Evolutionary conservation across 2,113 vertebrate species (phyloP).

Genomic region (Macrotis lagotis): DNA sequence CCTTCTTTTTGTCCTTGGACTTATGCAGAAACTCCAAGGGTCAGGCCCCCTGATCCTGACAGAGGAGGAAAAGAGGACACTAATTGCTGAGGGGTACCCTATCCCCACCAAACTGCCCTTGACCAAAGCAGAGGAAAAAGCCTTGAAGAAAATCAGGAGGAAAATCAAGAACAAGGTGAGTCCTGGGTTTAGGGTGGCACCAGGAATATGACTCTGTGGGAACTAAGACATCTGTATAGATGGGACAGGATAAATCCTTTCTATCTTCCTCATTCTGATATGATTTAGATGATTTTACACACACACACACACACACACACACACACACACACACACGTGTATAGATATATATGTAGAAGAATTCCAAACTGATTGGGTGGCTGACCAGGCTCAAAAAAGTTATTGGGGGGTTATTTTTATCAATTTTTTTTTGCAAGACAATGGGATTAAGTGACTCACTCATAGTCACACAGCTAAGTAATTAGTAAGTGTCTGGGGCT

Average conservation of each 20-base stretch:
- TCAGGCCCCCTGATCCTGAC: constrained; percentile 95
- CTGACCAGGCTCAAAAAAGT: not conserved
- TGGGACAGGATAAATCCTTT: not conserved
- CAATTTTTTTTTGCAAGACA: too few relatives aligned
- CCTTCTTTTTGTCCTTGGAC: constrained; percentile 11
- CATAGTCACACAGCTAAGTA: too few relatives aligned
- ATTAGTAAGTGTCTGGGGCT: too few relatives aligned
- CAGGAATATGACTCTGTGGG: not conserved
- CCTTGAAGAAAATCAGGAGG: constrained; percentile 97
- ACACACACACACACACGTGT: too few relatives aligned
- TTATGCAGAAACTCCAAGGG: constrained; percentile 91
- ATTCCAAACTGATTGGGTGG: not conserved
- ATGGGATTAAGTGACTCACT: too few relatives aligned
- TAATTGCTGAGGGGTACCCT: constrained; percentile 97
- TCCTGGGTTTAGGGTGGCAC: not conserved
- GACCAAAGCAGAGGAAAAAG: constrained; percentile 97
- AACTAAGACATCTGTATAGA: not conserved
- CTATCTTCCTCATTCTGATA: not conserved
- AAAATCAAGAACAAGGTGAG: constrained; percentile 98
- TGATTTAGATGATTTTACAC: not conserved
- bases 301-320: too few relatives aligned
- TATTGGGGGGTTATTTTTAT: too few relatives aligned
- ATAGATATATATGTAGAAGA: too few relatives aligned
- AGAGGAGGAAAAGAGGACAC: constrained; percentile 96
- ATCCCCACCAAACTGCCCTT: constrained; percentile 97